Evolutionary conservation across 2,888 invertebrate genomes (phyloP), one percentile per base, ranked within the genome.

Genomic region (Troilus luridus): DNA sequence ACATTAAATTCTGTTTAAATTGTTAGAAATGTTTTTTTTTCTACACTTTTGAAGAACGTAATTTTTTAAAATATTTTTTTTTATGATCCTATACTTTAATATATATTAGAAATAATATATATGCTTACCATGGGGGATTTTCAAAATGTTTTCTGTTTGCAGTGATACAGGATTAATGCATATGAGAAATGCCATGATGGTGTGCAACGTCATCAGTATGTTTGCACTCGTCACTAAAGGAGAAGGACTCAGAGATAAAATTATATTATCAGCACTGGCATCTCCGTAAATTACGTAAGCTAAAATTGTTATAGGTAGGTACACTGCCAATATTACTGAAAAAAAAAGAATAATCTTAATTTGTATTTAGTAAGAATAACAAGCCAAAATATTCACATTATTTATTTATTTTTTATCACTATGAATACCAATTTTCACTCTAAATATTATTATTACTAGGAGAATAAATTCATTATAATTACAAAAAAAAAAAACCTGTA

Each of bases 131-230:
- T 95, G 95, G 2, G 96, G 96, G 9, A 96, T 95, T 90, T 95
- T 95, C 93, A 96, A 95, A 7, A 96, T 94, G 93, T 96, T 96
- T 93, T 97, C 97, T 91, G 96, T 93, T 93, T 96, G 96, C 94
- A 97, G 96, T 93, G 96, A 96, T 85, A 96, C 96, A 0, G 97
- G 97, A 94, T 97, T 97, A 92, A 96, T 95, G 92, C 96, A 95
- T 93, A 97, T 96, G 92, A 96, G 94, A 93, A 96, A 96, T 59
- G 96, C 96, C 88, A 96, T 94, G 59, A 96, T 94, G 24, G 97
- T 95, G 94, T 97, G 97, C 6, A 95, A 93, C 0, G 96, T 95
- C 95, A 97, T 96, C 59, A 96, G 94, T 64, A 96, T 94, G 93
- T 96, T 95, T 59, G 96, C 96, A 0, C 95, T 94, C 12, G 95